Evolutionary conservation across 2,888 invertebrate species (phyloP), one percentile per base, ranked within the genome.

Genomic region (Amitus sp.): DNA sequence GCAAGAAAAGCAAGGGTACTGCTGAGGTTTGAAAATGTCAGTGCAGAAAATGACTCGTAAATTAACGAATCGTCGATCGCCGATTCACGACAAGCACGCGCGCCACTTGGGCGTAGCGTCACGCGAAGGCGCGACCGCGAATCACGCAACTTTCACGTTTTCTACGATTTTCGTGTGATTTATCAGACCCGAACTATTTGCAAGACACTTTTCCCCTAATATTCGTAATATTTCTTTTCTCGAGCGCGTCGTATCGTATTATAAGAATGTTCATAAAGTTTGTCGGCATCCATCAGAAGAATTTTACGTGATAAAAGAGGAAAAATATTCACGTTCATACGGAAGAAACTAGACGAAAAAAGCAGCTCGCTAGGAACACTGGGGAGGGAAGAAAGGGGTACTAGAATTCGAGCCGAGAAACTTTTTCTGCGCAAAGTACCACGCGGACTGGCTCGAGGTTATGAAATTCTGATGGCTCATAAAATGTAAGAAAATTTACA

Each of bases 401-500:
- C 67, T 37, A 62, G 68, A 70, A 69, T 65, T 67, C 64, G 69
- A 72, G 73, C 72, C 71, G 65, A 71, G 67, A 81, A 82, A 82
- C 75, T 81, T 82, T 82, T 78, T 73, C 73, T 76, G 80, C 76
- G 82, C 77, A 81, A 82, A 82, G 82, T 82, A 82, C 81, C 80
- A 79, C 79, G 78, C 81, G 79, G 79, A 81, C 82, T 80, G 82
- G 80, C 81, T 80, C 78, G 81, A 78, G 81, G 80, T 82, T 82
- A 82, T 82, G 82, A 81, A 82, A 82, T 82, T 82, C 80, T 82
- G 82, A 82, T 82, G 81, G 81, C 79, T 82, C 82, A 81, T 82
- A 82, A 82, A 82, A 82, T 82, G 81, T 81, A 82, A 81, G 82
- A 82, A 82, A 82, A 82, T 82, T 82, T 82, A 82, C 82, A 82